These are phyloP conservation scores for Bombus sibiricus DNA, from an alignment of 1,140 invertebrate species.

Conservation along the genomic window DNA sequence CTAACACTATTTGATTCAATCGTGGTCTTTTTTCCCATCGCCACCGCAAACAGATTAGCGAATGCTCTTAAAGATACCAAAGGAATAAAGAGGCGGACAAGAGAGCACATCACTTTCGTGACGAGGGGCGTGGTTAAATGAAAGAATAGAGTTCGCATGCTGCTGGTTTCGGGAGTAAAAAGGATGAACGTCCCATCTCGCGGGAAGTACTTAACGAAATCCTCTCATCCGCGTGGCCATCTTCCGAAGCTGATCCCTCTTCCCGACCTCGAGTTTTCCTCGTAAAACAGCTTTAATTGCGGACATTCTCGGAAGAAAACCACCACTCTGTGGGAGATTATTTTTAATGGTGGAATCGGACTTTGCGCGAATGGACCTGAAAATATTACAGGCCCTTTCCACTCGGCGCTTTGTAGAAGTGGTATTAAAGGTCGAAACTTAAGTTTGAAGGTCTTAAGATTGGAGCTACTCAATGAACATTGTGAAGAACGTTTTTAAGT, in stretches of 20 bases:
- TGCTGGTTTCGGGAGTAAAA: conserved; percentile 55
- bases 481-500: not conserved
- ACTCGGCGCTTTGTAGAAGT: not conserved
- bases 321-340: conserved; percentile 9
- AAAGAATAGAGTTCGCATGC: conserved; percentile 66
- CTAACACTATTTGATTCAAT: not conserved
- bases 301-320: conserved; percentile 3
- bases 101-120: conserved; percentile 47
- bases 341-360: not conserved
- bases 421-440: not conserved
- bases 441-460: not conserved
- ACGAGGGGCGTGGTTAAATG: conserved; percentile 53
- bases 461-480: not conserved
- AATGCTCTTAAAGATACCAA: conserved; percentile 1
- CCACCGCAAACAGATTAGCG: conserved; percentile 62
- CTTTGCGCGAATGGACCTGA: not conserved
- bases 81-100: conserved; percentile 10
- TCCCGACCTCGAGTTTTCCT: conserved; percentile 28
- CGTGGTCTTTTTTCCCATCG: not conserved
- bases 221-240: conserved; percentile 70
- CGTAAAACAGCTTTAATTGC: conserved; percentile 62
- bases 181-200: conserved; percentile 71
- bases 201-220: conserved; percentile 70
- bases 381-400: not conserved
- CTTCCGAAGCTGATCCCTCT: conserved; percentile 38